Base-by-base conservation (phyloP, 2,888 invertebrate species). In the Mesopsocus fuscifrons region DNA sequence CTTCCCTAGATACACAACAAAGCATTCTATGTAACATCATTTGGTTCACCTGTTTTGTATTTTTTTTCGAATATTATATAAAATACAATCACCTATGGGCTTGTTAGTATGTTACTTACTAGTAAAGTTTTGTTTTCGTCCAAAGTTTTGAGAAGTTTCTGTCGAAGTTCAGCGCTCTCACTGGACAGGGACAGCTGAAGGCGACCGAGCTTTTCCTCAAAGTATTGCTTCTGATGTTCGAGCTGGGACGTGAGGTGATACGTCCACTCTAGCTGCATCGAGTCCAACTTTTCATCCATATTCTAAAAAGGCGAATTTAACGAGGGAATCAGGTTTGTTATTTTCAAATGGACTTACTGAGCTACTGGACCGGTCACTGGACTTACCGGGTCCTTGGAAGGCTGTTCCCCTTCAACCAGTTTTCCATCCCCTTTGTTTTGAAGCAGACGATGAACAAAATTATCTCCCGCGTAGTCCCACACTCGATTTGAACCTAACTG, bases 381-480 rank as follows among this genome's bases (percentile, higher is more conserved):
- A 34, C 34, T 8, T 34, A 34, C 34, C 18, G 38, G 16, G 13
- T 38, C 38, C 20, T 38, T 38, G 16, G 44, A 41, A 30, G 44
- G 11, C 41, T 41, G 21, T 44, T 44, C 21, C 0, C 77, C 77
- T 51, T 65, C 65, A 11, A 98, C 94, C 54, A 95, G 68, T 62
- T 97, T 97, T 17, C 95, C 97, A 65, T 97, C 97, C 11, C 77
- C 75, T 65, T 97, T 94, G 62, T 89, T 95, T 65, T 95, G 95
- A 17, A 98, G 75, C 31, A 99, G 66, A 11, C 98, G 75, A 64
- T 94, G 94, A 6, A 92, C 92, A 64, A 89, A 94, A 61, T 88
- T 91, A 62, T 94, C 92, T 51, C 95, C 95, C 42, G 94, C 94
- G 59, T 99, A 99, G 59, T 99, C 99, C 99, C 99, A 99, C 0